A percentile compares a stretch with the other conserved stretches of the same genome.
These are phyloP conservation scores for Meriones psammophilus DNA, from an alignment of 2,797 vertebrate species.

Conservation along the genomic window DNA sequence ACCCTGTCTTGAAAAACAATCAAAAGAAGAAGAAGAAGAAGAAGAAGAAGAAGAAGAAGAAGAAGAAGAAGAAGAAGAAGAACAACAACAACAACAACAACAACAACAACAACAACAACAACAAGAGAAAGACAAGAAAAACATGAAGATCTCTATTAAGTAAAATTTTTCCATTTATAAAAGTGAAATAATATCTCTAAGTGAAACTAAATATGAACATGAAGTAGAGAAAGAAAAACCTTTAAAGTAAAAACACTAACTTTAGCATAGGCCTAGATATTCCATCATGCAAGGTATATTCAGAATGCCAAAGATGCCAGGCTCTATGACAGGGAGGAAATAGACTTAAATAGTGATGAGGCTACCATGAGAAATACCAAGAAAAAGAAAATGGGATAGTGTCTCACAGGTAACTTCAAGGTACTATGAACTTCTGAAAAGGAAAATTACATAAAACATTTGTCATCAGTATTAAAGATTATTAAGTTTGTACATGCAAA, in stretches of 20 bases:
- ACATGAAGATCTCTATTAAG: neutral
- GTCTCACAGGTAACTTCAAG: neutral
- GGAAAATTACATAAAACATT: neutral
- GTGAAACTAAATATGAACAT: neutral
- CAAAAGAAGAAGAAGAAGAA: too few species aligned
- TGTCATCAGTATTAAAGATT: neutral
- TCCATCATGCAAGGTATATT: neutral
- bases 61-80: too few species aligned
- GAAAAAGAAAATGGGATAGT: neutral
- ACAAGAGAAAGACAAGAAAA: too few species aligned
- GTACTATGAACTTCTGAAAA: neutral
- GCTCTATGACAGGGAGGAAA: accelerated
- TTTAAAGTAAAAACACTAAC: neutral
- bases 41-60: too few species aligned
- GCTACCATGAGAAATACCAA: neutral
- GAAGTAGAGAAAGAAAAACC: too few species aligned
- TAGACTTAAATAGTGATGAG: neutral
- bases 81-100: too few species aligned
- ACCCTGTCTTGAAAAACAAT: too few species aligned
- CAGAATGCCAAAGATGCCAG: neutral
- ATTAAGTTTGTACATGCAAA: neutral
- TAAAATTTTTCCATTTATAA: neutral
- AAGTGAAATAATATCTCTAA: neutral
- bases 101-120: too few species aligned
- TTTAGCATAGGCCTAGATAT: neutral